These are phyloP conservation scores for Napeogenes sylphis DNA, from an alignment of 2,888 invertebrate species.

Conservation along the genomic window DNA sequence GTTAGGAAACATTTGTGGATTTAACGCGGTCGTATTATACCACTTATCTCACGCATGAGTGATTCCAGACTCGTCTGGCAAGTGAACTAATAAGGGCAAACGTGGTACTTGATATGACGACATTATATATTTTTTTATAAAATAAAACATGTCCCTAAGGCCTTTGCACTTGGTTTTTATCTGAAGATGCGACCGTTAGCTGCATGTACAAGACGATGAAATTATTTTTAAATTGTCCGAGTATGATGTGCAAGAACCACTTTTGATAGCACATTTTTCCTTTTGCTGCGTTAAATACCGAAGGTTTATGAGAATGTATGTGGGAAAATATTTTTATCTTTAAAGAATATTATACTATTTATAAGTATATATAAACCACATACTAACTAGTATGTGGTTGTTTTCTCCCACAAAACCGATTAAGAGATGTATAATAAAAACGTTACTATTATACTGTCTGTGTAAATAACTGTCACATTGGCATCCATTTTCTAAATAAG, in stretches of 20 bases:
- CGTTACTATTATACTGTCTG: no score
- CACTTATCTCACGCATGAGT: conserved; percentile 45
- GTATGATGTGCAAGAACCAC: neutral
- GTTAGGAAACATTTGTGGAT: conserved; percentile 17
- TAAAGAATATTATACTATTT: neutral
- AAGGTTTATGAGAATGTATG: neutral
- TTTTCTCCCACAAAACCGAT: no score
- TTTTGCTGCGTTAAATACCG: neutral
- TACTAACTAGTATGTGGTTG: no score
- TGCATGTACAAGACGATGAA: conserved; percentile 18
- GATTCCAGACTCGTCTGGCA: conserved; percentile 44
- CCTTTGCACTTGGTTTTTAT: conserved; percentile 55
- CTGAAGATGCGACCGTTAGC: conserved; percentile 30
- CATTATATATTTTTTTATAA: conserved; percentile 53
- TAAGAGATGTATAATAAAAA: no score
- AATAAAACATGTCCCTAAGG: conserved; percentile 48
- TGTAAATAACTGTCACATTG: no score
- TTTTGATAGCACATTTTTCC: conserved; percentile 1
- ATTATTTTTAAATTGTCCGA: conserved; percentile 13
- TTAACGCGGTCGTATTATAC: conserved; percentile 30
- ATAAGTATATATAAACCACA: no score
- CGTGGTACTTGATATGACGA: conserved; percentile 53
- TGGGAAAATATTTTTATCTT: neutral
- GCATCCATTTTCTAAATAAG: no score
- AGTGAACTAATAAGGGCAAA: conserved; percentile 62